Conservation (phyloP, 2,888 invertebrate genomes). For the Creontiades dilutus region DNA sequence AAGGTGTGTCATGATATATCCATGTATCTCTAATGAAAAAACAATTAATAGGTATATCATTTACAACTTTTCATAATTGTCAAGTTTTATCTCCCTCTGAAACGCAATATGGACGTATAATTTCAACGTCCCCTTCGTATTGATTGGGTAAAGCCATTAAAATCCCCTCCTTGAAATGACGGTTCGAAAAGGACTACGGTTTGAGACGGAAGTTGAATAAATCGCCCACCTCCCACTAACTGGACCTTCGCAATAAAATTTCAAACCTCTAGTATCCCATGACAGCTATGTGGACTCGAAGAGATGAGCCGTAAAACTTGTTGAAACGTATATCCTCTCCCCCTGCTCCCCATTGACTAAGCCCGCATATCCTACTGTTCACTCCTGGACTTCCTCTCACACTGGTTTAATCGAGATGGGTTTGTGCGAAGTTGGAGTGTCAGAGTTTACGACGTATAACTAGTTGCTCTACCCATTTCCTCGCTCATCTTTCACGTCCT, state of each 20-base stretch:
- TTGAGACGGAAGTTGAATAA: background rate
- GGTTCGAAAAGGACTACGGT: background rate
- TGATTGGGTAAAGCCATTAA: too few species aligned
- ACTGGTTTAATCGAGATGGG: conserved; percentile 27
- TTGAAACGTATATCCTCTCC: conserved; percentile 34
- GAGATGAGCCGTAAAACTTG: conserved; percentile 52
- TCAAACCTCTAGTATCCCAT: background rate
- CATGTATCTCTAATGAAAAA: too few species aligned
- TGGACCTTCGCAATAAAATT: conserved; percentile 15
- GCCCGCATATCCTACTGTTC: background rate
- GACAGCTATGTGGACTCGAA: conserved; percentile 10
- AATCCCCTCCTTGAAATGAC: too few species aligned
- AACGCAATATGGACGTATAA: too few species aligned
- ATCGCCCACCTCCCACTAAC: background rate
- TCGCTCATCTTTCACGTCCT: background rate
- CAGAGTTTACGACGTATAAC: conserved; percentile 22
- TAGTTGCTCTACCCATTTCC: conserved; percentile 17
- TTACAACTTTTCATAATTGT: too few species aligned
- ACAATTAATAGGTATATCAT: too few species aligned
- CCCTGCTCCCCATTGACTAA: background rate
- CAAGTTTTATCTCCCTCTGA: too few species aligned
- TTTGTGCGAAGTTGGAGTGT: conserved; percentile 30
- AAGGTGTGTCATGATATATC: too few species aligned
- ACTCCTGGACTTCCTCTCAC: background rate
- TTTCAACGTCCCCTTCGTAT: too few species aligned